Base-by-base conservation (phyloP, 2,113 vertebrate species). In the Amblyopsis rosae region DNA sequence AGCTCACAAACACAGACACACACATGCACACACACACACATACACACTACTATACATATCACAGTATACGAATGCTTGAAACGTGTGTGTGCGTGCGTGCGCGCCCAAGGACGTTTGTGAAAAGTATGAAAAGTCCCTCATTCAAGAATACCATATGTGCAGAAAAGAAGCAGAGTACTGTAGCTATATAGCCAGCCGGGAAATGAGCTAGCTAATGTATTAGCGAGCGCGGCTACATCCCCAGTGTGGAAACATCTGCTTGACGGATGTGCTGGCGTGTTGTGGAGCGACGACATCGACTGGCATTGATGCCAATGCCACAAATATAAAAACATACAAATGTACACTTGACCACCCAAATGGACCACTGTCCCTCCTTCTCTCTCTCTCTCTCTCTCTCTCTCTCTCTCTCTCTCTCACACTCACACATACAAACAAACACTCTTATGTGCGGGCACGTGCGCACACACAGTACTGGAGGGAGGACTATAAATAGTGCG, bases 401-500 rank as follows among this genome's bases (percentile, higher is more conserved):
- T 12, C 48, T 15, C 41, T 11, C 41, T 59, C 57, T 41, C 57
- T 59, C 58, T 41, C 58, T 59, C 58, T 59, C 46, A 17, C 19
- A n/a, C 61, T 15, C 47, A 63, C 58, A 56, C 54, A 56, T 46
- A 45, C 53, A 65, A 51, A 57, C 48, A 62, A n/a, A 67, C 63
- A 51, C 74, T n/a, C 54, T 57, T 59, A 17, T 3, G 19, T 1
- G 19, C 19, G 19, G 19, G 19, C 19, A 19, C 19, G 51, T 72
- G 62, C 82, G 72, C 76, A 71, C 70, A 61, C 82, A 73, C 79
- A 84, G 76, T 73, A 84, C 68, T 81, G 74, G 72, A 85, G 79
- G 59, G 84, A 76, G 79, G 71, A 82, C 86, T 91, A 91, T 90
- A 89, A 92, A 91, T 90, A 91, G 91, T 86, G 68, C 59, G 78